Base-by-base conservation (phyloP, 2,888 invertebrate species). In the Nemotelus nigrinus region DNA sequence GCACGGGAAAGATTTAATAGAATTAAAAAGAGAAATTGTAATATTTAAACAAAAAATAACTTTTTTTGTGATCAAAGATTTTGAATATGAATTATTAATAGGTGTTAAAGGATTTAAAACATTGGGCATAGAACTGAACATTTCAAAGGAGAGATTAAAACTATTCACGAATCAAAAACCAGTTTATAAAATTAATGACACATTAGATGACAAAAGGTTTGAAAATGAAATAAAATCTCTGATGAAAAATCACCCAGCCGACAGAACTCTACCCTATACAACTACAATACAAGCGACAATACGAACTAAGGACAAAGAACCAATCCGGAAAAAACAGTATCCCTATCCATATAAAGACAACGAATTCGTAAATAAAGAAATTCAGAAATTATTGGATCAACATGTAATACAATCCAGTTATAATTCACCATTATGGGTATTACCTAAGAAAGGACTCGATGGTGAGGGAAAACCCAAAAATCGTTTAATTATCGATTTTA, bases 361-460 rank as follows among this genome's bases (percentile, higher is more conserved):
- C 10, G 68, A 68, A 50, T 68, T 50, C 41, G 44, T 68, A 3
- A 68, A 50, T 41, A 50, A 68, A 53, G 68, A 68, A 50, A 50
- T 68, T 25, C 2, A 50, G 6, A 50, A 48, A 39, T 50, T 68
- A 39, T 39, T 68, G 43, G 41, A 63, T 4, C 63, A 63, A 63
- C 41, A 53, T 50, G 50, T 68, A 3, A 68, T 68, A 6, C n/a
- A 39, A 68, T 53, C 68, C 25, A 68, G 68, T 25, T 68, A 68
- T 10, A 68, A 68, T 44, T 68, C 68, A 25, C 68, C 68, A n/a
- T n/a, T 68, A 68, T 47, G 65, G 45, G 47, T 65, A 44, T 47
- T 65, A 6, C 65, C 65, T 7, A 65, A 2, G 25, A 65, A 65
- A 25, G 5, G 47, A 10, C 45, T 48, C n/a, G 65, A 47, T 25